Evolutionary conservation across 1,140 invertebrate species (phyloP).

Genomic region (Drosophila pruinosa): DNA sequence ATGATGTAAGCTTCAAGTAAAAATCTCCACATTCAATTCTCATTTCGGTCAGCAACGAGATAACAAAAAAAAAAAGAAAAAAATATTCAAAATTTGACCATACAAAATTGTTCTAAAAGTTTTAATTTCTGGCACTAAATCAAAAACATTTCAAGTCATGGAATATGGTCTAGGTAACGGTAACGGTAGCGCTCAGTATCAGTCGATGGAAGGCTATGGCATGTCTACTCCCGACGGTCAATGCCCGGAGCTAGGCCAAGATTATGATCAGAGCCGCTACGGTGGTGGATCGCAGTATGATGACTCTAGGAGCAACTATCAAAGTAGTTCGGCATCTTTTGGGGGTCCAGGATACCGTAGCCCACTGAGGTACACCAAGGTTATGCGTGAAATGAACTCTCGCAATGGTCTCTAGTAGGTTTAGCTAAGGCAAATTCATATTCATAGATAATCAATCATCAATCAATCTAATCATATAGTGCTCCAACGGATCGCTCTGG

Average conservation of each 20-base stretch:
- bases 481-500: constrained; percentile 48
- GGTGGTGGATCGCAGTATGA: constrained; percentile 38
- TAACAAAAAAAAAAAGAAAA: constrained; percentile 10
- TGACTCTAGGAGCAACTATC: constrained; percentile 28
- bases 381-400: constrained; percentile 61
- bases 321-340: constrained; percentile 41
- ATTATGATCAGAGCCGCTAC: constrained; percentile 28
- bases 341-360: constrained; percentile 65
- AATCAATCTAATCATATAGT: background rate
- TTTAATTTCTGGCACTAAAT: constrained; percentile 5
- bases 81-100: constrained; percentile 6
- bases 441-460: background rate
- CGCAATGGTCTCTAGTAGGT: constrained; percentile 67
- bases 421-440: background rate
- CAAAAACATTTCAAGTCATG: constrained; percentile 23
- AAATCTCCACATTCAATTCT: constrained; percentile 16
- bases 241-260: constrained; percentile 43
- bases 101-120: constrained; percentile 20
- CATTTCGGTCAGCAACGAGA: constrained; percentile 51
- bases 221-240: constrained; percentile 42
- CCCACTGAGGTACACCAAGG: constrained; percentile 53
- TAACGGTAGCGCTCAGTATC: constrained; percentile 36
- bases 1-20: background rate
- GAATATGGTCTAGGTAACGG: constrained; percentile 58
- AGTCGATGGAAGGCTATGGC: constrained; percentile 33